Evolutionary conservation across 1,140 invertebrate genomes (phyloP), one percentile per base, ranked within the genome.

Genomic region (Neotoxoptera formosana): DNA sequence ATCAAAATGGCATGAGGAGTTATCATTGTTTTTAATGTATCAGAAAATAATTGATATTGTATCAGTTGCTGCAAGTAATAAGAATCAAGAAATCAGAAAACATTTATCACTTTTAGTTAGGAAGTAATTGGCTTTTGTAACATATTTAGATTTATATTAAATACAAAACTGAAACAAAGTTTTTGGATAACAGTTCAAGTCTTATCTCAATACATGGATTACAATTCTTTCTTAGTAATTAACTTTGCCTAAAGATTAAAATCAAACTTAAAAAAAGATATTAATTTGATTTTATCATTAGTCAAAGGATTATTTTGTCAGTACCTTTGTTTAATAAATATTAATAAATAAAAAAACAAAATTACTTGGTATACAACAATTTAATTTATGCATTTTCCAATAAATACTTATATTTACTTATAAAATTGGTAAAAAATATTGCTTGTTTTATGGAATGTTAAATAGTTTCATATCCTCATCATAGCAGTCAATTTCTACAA

Each of bases 341-440:
- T 17, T 53, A 47, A 47, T 47, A 86, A 47, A 47, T n/a, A 30
- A 34, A 87, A 48, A 88, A 21, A 88, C 47, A n/a, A 51, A 51
- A n/a, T 47, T 17, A 14, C 2, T 48, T 56, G 25, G 1, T 45
- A 25, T 45, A n/a, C 8, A 67, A 45, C 1, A 76, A 45, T 20
- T 60, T 41, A 7, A 60, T 90, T 90, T 41, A 60, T 51, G 30
- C 23, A 34, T 90, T 60, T 6, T 41, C 14, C 11, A 23, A 41
- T 51, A 51, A 51, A 88, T 17, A 88, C 34, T 23, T 51, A 23
- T 89, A 23, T 36, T 36, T 36, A 23, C 21, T 89, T 53, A 53
- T 36, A 90, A 90, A 90, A 45, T 90, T 90, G 25, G 88, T 90
- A 60, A 90, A 60, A 89, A 36, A 90, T 60, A 60, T 90, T 90